Evolutionary conservation across 2,797 vertebrate genomes (phyloP).

Genomic region (Salmo trutta): DNA sequence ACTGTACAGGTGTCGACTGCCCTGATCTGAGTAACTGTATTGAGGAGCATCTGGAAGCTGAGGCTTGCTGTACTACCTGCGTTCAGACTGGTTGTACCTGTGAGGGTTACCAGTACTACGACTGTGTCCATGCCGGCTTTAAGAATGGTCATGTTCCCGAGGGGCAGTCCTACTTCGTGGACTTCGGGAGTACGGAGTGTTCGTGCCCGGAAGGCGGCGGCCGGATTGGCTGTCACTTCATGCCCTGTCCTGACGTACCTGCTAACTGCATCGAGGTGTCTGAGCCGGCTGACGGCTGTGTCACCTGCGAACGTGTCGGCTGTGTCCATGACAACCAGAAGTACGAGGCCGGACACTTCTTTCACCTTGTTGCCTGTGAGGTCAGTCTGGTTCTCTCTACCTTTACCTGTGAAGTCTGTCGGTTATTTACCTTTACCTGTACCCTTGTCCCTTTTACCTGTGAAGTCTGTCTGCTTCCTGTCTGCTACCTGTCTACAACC

Average conservation of each 20-base stretch:
- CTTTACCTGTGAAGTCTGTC: too few relatives aligned
- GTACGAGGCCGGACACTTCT: constrained; percentile 87
- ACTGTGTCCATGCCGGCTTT: constrained; percentile 90
- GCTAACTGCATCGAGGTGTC: constrained; percentile 87
- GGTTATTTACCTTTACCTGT: too few relatives aligned
- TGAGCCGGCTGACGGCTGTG: constrained; percentile 83
- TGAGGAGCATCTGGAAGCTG: constrained; percentile 81
- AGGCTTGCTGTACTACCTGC: constrained; percentile 84
- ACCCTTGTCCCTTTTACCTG: too few relatives aligned
- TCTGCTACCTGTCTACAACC: too few relatives aligned
- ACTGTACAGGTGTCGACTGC: constrained; percentile 85
- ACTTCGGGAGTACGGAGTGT: constrained; percentile 96
- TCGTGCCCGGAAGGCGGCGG: constrained; percentile 88
- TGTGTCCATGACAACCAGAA: constrained; percentile 81
- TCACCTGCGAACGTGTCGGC: constrained; percentile 86
- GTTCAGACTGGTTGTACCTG: constrained; percentile 86
- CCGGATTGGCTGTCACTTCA: constrained; percentile 92
- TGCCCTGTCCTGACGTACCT: constrained; percentile 89
- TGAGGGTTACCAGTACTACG: constrained; percentile 95
- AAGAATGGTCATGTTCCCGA: constrained; percentile 87
- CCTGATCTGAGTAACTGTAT: constrained; percentile 85
- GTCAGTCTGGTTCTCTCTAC: constrained; percentile 77
- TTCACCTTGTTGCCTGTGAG: constrained; percentile 83
- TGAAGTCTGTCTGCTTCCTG: too few relatives aligned
- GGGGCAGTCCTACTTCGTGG: constrained; percentile 92